phyloP scores from a whole-genome alignment of 2,888 invertebrate species.

The Clunio marinus region DNA sequence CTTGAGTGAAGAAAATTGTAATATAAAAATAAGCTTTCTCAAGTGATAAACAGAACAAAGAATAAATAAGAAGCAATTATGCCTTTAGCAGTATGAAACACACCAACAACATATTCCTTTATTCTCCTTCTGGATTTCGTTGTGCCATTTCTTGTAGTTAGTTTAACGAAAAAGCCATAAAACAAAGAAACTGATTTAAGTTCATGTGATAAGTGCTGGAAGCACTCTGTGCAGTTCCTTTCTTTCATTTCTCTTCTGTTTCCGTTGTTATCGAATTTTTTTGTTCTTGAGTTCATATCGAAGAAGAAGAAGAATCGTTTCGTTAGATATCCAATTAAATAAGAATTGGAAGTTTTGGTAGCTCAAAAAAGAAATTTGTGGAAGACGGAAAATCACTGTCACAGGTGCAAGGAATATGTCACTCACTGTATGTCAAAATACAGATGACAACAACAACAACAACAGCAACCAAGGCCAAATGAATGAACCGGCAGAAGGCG shows the following conservation, averaged over 20 bases:
- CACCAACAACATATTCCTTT: background rate
- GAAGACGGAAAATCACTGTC: background rate
- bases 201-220: background rate
- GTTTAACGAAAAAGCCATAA: background rate
- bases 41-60: too few species aligned
- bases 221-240: background rate
- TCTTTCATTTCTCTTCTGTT: background rate
- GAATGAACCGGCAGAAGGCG: constrained; percentile 21
- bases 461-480: constrained; percentile 26
- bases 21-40: too few species aligned
- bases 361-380: background rate
- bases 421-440: constrained; percentile 30
- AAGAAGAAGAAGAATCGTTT: background rate
- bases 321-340: background rate
- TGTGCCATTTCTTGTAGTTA: background rate
- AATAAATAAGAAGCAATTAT: background rate
- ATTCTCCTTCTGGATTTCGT: background rate
- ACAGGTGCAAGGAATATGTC: constrained; percentile 19
- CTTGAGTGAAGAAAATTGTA: too few species aligned
- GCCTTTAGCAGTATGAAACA: background rate
- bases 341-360: background rate
- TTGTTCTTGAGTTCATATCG: background rate
- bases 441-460: constrained; percentile 26
- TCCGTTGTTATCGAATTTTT: constrained; percentile 9
- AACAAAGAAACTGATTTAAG: background rate